Evolutionary conservation across 2,113 vertebrate species (phyloP).

Genomic region (Trochalopteron elliotii): DNA sequence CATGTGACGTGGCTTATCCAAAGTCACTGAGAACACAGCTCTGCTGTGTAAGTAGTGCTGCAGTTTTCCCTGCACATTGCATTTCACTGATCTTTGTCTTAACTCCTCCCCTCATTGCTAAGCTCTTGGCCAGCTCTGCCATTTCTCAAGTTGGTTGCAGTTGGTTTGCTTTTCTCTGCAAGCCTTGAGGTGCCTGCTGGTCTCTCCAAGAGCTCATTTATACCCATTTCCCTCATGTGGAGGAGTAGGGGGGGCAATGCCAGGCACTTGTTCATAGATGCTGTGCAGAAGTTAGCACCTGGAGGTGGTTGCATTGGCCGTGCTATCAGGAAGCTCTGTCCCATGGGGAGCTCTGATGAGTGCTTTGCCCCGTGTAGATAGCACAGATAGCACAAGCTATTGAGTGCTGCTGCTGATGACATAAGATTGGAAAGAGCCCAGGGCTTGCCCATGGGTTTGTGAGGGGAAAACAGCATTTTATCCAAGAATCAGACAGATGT

Average conservation of each 20-base stretch:
- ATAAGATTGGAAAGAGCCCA: not conserved
- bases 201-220: not conserved
- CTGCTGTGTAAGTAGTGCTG: not conserved
- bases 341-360: not conserved
- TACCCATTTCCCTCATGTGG: accelerated
- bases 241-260: not conserved
- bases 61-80: not conserved
- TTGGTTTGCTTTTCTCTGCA: not conserved
- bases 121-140: not conserved
- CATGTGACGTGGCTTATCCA: accelerated
- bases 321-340: not conserved
- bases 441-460: not conserved
- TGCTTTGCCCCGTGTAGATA: accelerated
- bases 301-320: not conserved
- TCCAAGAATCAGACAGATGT: not conserved
- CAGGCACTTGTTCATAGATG: not conserved
- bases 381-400: not conserved
- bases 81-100: not conserved
- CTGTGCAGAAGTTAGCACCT: not conserved
- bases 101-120: not conserved
- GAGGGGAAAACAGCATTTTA: not conserved
- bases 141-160: not conserved
- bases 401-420: not conserved
- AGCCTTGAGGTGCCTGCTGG: not conserved
- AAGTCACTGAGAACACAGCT: not conserved